Base-by-base conservation (phyloP, 2,888 invertebrate species). In the Listrodromus nycthemerus region DNA sequence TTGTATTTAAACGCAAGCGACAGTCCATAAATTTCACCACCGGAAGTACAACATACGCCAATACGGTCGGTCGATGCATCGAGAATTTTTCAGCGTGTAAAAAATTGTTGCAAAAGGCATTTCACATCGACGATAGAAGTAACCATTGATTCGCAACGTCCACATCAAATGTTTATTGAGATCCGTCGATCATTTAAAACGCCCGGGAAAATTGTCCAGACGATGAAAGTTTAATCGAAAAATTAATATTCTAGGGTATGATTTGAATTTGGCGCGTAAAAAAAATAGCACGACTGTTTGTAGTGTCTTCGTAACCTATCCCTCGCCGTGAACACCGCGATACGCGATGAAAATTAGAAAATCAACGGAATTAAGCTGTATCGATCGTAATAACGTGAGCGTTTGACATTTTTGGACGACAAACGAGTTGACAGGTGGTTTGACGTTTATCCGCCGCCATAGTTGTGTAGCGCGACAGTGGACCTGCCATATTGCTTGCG, bases 401-500 rank as follows among this genome's bases (percentile, higher is more conserved):
- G 48, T 21, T 6, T 13, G 65, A n/a, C 13, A 21, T 19, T 82
- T 80, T 73, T 58, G 27, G 55, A 66, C 24, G 55, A 50, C 19
- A 21, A 52, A 61, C 61, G 37, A 76, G 80, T 87, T 88, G 87
- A 89, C 89, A 89, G 88, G 89, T 90, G 88, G 88, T 88, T 90
- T 89, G 88, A 89, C 89, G 85, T 89, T 89, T 87, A 82, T 85
- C 82, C 79, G 86, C 82, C 84, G 86, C 85, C 86, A 84, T 89
- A 85, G 86, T 88, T 86, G 87, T 87, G 50, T 85, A 84, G 80
- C 82, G 79, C 76, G 82, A 80, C 76, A 83, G 85, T 74, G 77
- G 82, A 69, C 86, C 87, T 88, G 88, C 90, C 88, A 88, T 89
- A 89, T 89, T 90, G 90, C 84, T 81, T 86, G 87, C 84, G 82